Base-by-base conservation (phyloP, 2,888 invertebrate genomes). In the Caenorhabditis sp. region DNA sequence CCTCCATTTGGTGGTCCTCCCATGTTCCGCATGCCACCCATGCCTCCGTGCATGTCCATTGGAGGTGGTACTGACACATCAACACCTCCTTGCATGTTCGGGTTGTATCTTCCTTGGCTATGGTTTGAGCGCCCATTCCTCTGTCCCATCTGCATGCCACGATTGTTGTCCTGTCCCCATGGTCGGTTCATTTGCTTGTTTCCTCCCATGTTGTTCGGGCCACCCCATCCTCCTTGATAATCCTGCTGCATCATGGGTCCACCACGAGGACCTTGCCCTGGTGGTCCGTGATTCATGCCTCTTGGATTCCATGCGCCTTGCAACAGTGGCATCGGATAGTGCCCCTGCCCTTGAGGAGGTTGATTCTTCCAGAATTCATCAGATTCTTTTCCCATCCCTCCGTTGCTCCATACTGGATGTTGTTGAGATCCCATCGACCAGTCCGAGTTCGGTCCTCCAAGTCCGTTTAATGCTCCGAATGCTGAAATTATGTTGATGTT, bases 11-110 rank as follows among this genome's bases (percentile, higher is more conserved):
- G 77, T 12, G 54, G 59, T 59, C 76, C n/a, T n/a, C n/a, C 76
- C 64, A 73, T 73, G 28, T 61, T 74, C 14, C 82, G 66, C 81
- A 84, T 81, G 19, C 76, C 82, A 61, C 81, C 84, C 80, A 74
- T 80, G 6, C 61, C 63, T 10, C 35, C 38, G 19, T 72, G 79
- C 85, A 88, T 87, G 54, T 89, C 89, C 75, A 89, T 87, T 24
- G 89, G 89, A 24, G 89, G 89, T 19, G 89, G 89, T 12, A 89
- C 85, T 16, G 85, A 86, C 47, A 89, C 84, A 41, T 88, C 88
- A 28, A 87, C 84, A 61, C 51, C 66, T 16, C 63, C 63, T 31
- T 83, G 66, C 80, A 82, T 79, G 16, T 72, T 68, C 1, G 73
- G 59, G 10, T 76, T 74, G 49, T 82, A 87, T 19, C 85, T 75